Conservation (phyloP, 2,797 vertebrate species). For the Gobio occitaniae region DNA sequence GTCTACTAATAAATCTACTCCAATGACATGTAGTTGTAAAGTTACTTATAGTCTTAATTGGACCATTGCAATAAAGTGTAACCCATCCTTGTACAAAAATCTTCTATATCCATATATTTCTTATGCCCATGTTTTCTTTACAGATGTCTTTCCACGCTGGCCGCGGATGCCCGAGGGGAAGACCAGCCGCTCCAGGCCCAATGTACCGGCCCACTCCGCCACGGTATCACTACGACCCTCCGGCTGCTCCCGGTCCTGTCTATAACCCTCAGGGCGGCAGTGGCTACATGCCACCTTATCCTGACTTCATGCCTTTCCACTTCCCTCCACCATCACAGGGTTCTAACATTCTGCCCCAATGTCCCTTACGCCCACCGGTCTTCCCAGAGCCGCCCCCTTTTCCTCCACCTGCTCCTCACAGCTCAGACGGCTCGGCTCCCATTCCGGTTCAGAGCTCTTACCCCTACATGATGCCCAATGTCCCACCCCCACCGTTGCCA, state of each 20-base stretch:
- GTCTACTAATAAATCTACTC: background rate
- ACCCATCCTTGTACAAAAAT: background rate
- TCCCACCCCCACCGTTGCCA: conserved; percentile 84
- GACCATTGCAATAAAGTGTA: background rate
- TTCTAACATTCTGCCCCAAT: conserved; percentile 80
- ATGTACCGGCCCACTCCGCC: conserved; percentile 84
- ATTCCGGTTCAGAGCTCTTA: conserved; percentile 82
- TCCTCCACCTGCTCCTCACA: conserved; percentile 86
- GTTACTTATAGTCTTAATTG: background rate
- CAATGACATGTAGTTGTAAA: background rate
- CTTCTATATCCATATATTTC: background rate
- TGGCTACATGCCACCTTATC: conserved; percentile 83
- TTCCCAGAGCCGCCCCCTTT: conserved; percentile 90
- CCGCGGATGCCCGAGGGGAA: conserved; percentile 83
- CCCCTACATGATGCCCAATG: conserved; percentile 86
- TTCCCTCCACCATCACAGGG: conserved; percentile 81
- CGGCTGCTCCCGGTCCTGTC: conserved; percentile 73
- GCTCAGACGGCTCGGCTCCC: conserved; percentile 72
- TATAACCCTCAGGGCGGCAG: conserved; percentile 81
- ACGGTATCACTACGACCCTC: conserved; percentile 87
- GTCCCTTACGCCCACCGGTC: conserved; percentile 83
- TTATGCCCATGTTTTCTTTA: background rate
- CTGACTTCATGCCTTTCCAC: conserved; percentile 89
- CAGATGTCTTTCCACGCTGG: conserved; percentile 92
- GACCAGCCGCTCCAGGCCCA: conserved; percentile 80